Base-by-base conservation (phyloP, 2,888 invertebrate species). In the Cepaea hortensis region DNA sequence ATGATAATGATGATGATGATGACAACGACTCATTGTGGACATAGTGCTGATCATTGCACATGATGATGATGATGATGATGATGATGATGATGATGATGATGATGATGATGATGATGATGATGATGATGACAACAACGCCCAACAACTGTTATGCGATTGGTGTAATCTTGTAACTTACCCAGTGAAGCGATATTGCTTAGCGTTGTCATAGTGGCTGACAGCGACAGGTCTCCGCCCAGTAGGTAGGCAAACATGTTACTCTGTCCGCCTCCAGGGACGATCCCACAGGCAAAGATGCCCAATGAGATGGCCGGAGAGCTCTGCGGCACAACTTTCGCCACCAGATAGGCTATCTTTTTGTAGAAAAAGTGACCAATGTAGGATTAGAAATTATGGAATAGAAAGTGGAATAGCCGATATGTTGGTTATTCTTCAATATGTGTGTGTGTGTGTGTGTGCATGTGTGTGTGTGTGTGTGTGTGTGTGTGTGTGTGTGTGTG, bases 221-320 rank as follows among this genome's bases (percentile, higher is more conserved):
- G 95, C 94, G 98, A 97, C 7, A 99, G 96, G 95, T 99, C 99
- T 7, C 98, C 99, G 5, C 97, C 97, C 3, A 99, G 95, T 23
- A 99, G 96, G 89, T 97, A 96, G 0, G 98, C 97, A 98, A 98
- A 99, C 91, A 98, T 97, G 94, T 99, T 99, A 81, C 98, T 98
- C 50, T 98, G 98, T 0, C 98, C 99, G 0, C 99, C 95, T 11
- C 95, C 95, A 20, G 95, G 95, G 84, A 94, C 94, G 87, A 95
- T 94, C 0, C 95, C 95, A 13, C 94, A 92, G 5, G 95, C 93
- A 87, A 95, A 95, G 62, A 95, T 92, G 4, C 95, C 95, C 72
- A 95, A 91, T 5, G 94, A 92, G 81, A 93, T 89, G 3, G 92
- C 92, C 0, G 89, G 84, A 61, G 90, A 90, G 7, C 89, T 90